Conservation (phyloP, 2,113 vertebrate species). For the Tragelaphus scriptus region DNA sequence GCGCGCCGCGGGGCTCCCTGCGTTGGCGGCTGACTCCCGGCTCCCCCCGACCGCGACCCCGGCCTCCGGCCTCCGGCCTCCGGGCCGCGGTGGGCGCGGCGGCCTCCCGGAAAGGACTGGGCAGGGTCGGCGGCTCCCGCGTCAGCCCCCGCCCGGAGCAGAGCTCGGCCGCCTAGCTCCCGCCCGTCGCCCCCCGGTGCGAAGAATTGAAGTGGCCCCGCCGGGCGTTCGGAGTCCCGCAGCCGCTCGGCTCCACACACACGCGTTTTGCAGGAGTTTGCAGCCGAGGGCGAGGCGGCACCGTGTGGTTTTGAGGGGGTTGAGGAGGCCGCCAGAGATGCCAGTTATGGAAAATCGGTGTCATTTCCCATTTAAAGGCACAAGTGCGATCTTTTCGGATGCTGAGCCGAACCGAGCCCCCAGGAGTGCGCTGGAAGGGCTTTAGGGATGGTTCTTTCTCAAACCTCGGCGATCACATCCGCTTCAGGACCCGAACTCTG, state of each 20-base stretch:
- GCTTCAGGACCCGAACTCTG: background rate
- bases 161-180: background rate
- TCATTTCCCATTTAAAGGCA: background rate
- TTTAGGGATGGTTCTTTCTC: background rate
- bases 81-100: background rate
- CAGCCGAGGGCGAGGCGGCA: background rate
- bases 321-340: background rate
- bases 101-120: background rate
- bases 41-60: background rate
- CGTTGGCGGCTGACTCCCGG: background rate
- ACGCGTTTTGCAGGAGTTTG: conserved; percentile 29
- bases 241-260: background rate
- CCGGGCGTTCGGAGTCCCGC: background rate
- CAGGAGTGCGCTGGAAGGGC: background rate
- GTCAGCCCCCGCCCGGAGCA: background rate
- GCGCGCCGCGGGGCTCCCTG: background rate
- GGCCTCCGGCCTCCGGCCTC: background rate
- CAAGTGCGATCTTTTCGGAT: background rate
- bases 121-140: background rate
- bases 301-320: background rate
- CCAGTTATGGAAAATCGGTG: background rate
- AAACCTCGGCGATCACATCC: background rate
- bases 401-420: background rate
- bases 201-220: background rate
- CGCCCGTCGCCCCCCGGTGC: background rate